A percentile compares a stretch with the other conserved stretches of the same genome.
phyloP scores from a whole-genome alignment of 2,888 invertebrate species.

The Girardia tigrina region DNA sequence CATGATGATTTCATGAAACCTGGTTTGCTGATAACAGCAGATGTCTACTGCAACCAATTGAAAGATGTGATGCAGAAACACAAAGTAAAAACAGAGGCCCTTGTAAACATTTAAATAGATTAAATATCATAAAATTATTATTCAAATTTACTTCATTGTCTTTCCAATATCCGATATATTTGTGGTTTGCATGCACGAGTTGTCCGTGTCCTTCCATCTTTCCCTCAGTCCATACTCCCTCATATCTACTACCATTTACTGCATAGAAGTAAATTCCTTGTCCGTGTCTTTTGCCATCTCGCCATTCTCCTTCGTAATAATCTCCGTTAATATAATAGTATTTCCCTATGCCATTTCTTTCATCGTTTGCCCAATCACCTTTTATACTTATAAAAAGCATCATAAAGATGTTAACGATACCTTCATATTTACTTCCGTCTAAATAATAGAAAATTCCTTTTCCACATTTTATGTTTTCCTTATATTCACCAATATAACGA shows the following conservation, averaged over 20 bases:
- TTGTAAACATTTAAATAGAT: no score
- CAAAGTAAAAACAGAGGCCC: no score
- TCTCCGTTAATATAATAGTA: conserved; percentile 50
- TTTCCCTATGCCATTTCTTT: conserved; percentile 48
- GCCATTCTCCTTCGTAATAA: conserved; percentile 51
- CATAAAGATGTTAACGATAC: conserved; percentile 40
- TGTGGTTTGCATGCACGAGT: conserved; percentile 48
- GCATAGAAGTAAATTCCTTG: conserved; percentile 48
- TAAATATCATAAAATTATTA: no score
- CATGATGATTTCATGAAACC: no score
- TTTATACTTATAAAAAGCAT: neutral
- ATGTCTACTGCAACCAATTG: no score
- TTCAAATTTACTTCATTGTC: neutral
- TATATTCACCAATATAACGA: conserved; percentile 65
- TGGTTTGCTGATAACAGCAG: no score
- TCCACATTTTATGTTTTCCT: conserved; percentile 66
- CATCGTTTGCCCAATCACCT: conserved; percentile 50
- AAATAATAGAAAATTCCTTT: conserved; percentile 71
- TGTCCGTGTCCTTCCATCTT: conserved; percentile 49
- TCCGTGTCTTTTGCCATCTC: conserved; percentile 48
- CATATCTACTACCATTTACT: conserved; percentile 47
- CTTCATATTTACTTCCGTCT: conserved; percentile 72
- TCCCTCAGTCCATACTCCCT: conserved; percentile 48
- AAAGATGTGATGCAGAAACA: no score
- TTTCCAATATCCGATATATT: conserved; percentile 48